Evolutionary conservation across 2,113 vertebrate genomes (phyloP).

Genomic region (Podilymbus podiceps): DNA sequence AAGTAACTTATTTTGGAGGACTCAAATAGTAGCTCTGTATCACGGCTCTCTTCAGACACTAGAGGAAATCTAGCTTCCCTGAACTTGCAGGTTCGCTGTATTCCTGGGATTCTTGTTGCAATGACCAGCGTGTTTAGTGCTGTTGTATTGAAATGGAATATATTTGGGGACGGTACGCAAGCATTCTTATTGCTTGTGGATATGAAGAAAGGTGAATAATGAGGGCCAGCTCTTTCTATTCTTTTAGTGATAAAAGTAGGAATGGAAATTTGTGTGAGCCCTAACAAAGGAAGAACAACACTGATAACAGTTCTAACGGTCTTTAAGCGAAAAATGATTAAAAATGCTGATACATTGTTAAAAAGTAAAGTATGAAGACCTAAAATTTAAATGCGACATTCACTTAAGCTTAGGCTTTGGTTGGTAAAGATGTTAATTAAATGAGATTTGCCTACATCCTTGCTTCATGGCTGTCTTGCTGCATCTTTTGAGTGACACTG

Average conservation of each 20-base stretch:
- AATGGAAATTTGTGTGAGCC: neutral
- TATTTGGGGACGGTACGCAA: neutral
- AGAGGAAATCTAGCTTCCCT: neutral
- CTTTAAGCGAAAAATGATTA: neutral
- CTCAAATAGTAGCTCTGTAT: neutral
- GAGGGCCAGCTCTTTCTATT: neutral
- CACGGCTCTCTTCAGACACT: neutral
- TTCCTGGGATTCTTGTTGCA: neutral
- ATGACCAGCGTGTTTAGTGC: neutral
- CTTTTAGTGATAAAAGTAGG: neutral
- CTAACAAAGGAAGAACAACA: neutral
- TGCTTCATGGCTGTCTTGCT: slow-evolving; percentile 24
- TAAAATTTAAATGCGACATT: neutral
- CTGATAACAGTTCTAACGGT: neutral
- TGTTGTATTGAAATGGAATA: neutral
- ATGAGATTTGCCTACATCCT: neutral
- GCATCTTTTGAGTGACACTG: neutral
- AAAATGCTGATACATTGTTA: neutral
- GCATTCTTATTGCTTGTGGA: neutral
- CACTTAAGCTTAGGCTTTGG: neutral
- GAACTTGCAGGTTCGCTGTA: neutral
- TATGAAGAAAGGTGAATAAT: neutral
- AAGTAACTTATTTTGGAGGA: neutral
- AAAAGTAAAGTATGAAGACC: neutral
- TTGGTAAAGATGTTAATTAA: slow-evolving; percentile 1